Percentiles rank a stretch among this genome's conserved stretches.
Evolutionary conservation across 23 tunicate genomes (phyloP).

Genomic region (Oikopleura vanhoeffeni): DNA sequence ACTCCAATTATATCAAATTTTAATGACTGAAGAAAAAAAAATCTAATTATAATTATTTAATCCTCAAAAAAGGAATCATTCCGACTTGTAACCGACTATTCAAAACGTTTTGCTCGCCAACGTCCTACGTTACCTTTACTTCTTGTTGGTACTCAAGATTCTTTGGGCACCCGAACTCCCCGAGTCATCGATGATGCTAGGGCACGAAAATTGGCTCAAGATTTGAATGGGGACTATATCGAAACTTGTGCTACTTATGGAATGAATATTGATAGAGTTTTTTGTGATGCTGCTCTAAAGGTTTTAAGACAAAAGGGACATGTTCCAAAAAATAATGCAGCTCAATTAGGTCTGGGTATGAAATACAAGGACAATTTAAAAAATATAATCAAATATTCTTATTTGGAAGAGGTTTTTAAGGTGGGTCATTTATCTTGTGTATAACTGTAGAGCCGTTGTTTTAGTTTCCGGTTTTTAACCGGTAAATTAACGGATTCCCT

Average conservation of each 20-base stretch:
- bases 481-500: too few relatives aligned
- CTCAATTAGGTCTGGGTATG: not conserved
- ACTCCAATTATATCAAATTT: too few relatives aligned
- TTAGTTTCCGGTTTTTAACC: too few relatives aligned
- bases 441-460: too few relatives aligned
- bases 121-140: conserved; percentile 41
- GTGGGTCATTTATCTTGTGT: too few relatives aligned
- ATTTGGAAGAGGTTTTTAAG: too few relatives aligned
- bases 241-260: conserved; percentile 91
- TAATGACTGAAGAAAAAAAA: too few relatives aligned
- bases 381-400: too few relatives aligned
- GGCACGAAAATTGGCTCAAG: conserved; percentile 54
- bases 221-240: conserved; percentile 36
- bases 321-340: not conserved
- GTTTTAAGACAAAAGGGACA: not conserved
- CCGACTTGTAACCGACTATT: conserved; percentile 33
- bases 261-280: conserved; percentile 58
- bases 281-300: conserved; percentile 39
- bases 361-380: too few relatives aligned
- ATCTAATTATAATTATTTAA: too few relatives aligned
- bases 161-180: conserved; percentile 19
- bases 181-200: conserved; percentile 41
- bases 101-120: conserved; percentile 29
- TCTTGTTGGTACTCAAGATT: conserved; percentile 76
- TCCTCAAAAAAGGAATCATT: too few relatives aligned